phyloP scores from a whole-genome alignment of 2,888 invertebrate genomes.

The Drosophila mimica region DNA sequence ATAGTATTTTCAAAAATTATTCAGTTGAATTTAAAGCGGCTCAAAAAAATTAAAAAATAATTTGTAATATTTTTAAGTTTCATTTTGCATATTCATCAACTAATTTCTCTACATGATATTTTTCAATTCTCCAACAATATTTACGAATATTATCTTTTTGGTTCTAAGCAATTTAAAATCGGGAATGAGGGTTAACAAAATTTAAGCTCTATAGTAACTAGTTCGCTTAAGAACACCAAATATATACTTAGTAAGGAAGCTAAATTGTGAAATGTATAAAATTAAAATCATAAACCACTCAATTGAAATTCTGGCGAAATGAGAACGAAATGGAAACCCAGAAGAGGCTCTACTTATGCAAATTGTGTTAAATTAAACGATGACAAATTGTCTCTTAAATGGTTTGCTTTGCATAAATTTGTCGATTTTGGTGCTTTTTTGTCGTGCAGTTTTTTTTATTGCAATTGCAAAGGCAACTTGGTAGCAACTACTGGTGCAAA shows the following conservation, averaged over 20 bases:
- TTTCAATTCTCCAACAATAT: not conserved
- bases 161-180: too few relatives aligned
- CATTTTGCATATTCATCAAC: not conserved
- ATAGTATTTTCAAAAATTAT: not conserved
- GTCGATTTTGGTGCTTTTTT: constrained; percentile 23
- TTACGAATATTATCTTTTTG: not conserved
- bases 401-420: constrained; percentile 41
- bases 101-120: not conserved
- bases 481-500: not conserved
- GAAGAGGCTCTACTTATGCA: constrained; percentile 16
- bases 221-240: not conserved
- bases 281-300: not conserved
- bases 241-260: not conserved
- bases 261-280: not conserved
- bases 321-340: not conserved
- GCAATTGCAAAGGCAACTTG: not conserved
- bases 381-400: constrained; percentile 43
- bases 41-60: not conserved
- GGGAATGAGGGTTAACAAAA: not conserved
- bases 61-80: fast-evolving
- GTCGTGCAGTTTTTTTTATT: constrained; percentile 30
- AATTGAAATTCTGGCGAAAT: not conserved
- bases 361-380: constrained; percentile 59
- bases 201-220: not conserved
- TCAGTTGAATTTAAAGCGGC: not conserved